Percentiles rank a stretch among this genome's conserved stretches.
These are phyloP conservation scores for Mechanitis mazaeus DNA, from an alignment of 2,888 invertebrate genomes.

Conservation along the genomic window DNA sequence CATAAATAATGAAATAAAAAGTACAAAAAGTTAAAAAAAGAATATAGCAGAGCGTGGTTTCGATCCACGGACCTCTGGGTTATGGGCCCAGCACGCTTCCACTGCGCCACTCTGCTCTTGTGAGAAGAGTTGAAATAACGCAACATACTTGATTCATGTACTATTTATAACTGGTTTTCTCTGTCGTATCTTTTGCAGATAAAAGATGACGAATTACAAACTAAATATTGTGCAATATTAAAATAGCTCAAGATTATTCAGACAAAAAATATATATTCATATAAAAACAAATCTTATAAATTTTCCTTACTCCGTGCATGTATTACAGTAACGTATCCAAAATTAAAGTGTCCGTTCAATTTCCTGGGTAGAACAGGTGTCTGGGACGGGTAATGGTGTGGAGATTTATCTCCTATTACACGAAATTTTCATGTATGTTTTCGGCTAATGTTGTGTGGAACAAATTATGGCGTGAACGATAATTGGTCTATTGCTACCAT, in stretches of 20 bases:
- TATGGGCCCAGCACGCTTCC: conserved; percentile 91
- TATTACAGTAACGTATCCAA: conserved; percentile 53
- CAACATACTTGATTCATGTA: not conserved
- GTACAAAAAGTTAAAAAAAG: not conserved
- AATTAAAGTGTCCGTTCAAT: conserved; percentile 61
- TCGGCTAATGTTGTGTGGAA: conserved; percentile 19
- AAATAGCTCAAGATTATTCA: not conserved
- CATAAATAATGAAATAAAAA: not conserved
- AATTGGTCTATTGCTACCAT: not conserved
- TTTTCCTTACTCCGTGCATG: conserved; percentile 34
- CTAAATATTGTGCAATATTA: too few relatives aligned
- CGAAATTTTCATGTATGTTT: conserved; percentile 55
- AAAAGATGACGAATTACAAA: too few relatives aligned
- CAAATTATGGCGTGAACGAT: conserved; percentile 14
- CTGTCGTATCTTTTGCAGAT: not conserved
- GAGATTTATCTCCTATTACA: conserved; percentile 59
- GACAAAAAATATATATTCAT: not conserved
- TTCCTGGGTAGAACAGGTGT: conserved; percentile 60
- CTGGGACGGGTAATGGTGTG: conserved; percentile 51
- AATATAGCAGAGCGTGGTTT: conserved; percentile 87
- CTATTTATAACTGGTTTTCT: not conserved
- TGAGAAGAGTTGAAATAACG: not conserved
- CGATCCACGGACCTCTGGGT: conserved; percentile 95
- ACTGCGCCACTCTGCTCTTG: conserved; percentile 86
- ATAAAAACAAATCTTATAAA: conserved; percentile 4